Evolutionary conservation across 2,888 invertebrate species (phyloP).

Genomic region (Apoda limacodes): DNA sequence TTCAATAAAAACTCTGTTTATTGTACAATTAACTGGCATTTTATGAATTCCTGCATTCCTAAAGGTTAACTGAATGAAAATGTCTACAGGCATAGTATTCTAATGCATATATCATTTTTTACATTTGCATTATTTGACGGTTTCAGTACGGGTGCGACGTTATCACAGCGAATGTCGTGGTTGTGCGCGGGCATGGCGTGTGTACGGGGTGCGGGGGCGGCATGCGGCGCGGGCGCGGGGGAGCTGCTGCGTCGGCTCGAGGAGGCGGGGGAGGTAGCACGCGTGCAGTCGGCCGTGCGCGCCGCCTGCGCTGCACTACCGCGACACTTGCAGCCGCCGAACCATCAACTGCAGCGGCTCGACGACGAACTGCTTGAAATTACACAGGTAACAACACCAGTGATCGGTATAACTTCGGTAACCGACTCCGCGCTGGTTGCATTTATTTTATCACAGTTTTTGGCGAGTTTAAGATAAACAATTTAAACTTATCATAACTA

Average conservation of each 20-base stretch:
- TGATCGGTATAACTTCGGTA: too few species aligned
- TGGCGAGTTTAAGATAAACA: too few species aligned
- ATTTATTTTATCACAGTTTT: too few species aligned
- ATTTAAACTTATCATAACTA: too few species aligned
- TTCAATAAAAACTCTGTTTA: too few species aligned
- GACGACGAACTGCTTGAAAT: conserved; percentile 88
- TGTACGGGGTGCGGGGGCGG: conserved; percentile 83
- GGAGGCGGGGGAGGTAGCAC: conserved; percentile 93
- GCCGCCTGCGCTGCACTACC: conserved; percentile 58
- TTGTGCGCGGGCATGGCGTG: conserved; percentile 95
- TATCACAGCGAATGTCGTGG: conserved; percentile 89
- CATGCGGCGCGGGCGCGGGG: conserved; percentile 74
- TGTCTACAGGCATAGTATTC: too few species aligned
- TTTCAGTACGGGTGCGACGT: conserved; percentile 75
- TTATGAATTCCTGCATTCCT: too few species aligned
- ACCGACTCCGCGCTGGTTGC: too few species aligned
- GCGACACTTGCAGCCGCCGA: conserved; percentile 75
- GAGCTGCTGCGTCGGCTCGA: conserved; percentile 89
- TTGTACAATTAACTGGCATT: too few species aligned
- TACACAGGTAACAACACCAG: too few species aligned
- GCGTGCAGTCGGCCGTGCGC: conserved; percentile 81
- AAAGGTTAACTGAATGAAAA: too few species aligned
- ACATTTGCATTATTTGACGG: background rate
- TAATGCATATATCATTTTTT: too few species aligned
- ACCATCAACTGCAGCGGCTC: conserved; percentile 75